Base-by-base conservation (phyloP, 2,888 invertebrate species). In the Drosophila nigricruria region DNA sequence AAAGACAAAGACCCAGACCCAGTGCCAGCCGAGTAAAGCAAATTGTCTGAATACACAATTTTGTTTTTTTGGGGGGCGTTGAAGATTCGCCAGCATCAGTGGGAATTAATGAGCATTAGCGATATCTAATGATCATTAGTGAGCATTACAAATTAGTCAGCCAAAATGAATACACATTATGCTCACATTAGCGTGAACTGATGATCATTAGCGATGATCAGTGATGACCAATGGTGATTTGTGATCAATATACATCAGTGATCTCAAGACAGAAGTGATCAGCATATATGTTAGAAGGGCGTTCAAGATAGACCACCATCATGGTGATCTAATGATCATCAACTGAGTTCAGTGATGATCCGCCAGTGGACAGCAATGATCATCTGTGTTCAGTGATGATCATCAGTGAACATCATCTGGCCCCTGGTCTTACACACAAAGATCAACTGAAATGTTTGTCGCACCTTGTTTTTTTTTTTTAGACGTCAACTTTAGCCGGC, bases 401-500 rank as follows among this genome's bases (percentile, higher is more conserved):
- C 50, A 20, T 16, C 12, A 23, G 32, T 23, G 30, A 32, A 43
- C 42, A 53, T 23, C 45, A 43, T 57, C 32, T 58, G 60, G 54
- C 61, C 76, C 38, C 73, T 47, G 60, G 65, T 70, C 12, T 62
- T 67, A 65, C 64, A 67, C 64, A 67, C 58, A 73, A 9, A 67
- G 76, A 72, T 65, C 66, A 58, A 63, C 27, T 34, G 23, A 53
- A 69, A 45, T 34, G 32, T 61, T 49, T 59, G 42, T 50, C 58
- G 42, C 80, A 79, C 70, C 79, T 79, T 47, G 25, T 27, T 42
- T 25, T 14, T 25, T 25, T 25, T 16, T 45, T 76, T 63, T 62
- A 62, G 65, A 56, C 75, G 78, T 62, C 65, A 68, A 70, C 59
- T 79, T 72, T 74, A 53, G 77, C 77, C 80, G 82, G 70, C 67